These are phyloP conservation scores for Conus ventricosus DNA, from an alignment of 1,140 invertebrate genomes.

Conservation along the genomic window DNA sequence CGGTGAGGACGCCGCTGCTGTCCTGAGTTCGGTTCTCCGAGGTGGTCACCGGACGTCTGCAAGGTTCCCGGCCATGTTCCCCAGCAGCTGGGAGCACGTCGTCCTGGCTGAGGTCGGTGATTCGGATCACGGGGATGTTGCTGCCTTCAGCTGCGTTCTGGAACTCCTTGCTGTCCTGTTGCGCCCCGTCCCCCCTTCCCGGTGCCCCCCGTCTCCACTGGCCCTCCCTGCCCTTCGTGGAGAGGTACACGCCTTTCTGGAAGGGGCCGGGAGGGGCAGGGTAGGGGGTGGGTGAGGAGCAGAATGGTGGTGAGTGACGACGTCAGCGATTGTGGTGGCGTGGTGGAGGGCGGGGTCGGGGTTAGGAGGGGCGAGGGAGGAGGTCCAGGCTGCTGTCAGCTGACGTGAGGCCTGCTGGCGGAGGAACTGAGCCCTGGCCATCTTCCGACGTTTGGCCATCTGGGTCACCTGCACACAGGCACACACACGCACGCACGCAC, in stretches of 20 bases:
- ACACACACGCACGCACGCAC: not conserved
- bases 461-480: not conserved
- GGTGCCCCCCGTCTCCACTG: not conserved
- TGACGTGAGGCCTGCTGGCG: not conserved
- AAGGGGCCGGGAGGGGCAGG: not conserved
- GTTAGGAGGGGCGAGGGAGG: not conserved
- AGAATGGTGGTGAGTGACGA: not conserved
- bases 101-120: not conserved
- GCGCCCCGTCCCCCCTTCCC: not conserved
- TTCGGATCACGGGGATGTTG: not conserved
- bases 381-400: not conserved
- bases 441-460: not conserved
- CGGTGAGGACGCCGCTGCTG: too few species aligned
- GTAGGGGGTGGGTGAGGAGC: not conserved
- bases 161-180: not conserved
- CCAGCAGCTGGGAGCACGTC: too few species aligned
- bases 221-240: slow-evolving; percentile 21
- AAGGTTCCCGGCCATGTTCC: too few species aligned
- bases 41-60: too few species aligned
- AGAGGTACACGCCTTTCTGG: not conserved
- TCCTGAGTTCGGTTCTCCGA: too few species aligned
- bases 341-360: not conserved
- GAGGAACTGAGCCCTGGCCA: not conserved
- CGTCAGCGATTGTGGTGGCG: too few species aligned
- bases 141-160: too few species aligned